Percentiles rank a stretch among this genome's conserved stretches.
These are phyloP conservation scores for Drosophila niveifrons DNA, from an alignment of 2,888 invertebrate genomes.

Conservation along the genomic window DNA sequence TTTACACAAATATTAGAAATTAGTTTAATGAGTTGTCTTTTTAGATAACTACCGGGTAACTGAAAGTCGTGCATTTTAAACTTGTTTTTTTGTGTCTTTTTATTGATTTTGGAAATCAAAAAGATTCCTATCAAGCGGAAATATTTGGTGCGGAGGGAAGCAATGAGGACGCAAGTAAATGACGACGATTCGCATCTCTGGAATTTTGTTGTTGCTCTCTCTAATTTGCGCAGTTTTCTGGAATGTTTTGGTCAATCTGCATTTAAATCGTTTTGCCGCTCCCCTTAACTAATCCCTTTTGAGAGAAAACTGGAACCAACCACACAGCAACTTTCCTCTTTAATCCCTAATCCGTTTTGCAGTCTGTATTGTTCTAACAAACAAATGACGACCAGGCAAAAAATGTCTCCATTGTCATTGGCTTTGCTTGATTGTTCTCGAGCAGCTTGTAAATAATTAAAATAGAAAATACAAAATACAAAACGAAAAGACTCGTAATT, in stretches of 20 bases:
- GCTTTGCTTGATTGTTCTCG: slow-evolving; percentile 4
- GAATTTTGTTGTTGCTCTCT: background rate
- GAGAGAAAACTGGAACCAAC: background rate
- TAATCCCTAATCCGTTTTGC: slow-evolving; percentile 6
- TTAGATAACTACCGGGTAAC: background rate
- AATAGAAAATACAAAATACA: background rate
- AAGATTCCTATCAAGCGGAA: slow-evolving; percentile 23
- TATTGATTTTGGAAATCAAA: slow-evolving; percentile 23
- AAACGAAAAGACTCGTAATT: slow-evolving; percentile 1
- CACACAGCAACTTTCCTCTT: slow-evolving; percentile 1
- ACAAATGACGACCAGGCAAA: background rate
- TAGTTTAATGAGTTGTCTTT: background rate
- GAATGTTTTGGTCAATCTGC: background rate
- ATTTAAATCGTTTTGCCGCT: slow-evolving; percentile 4
- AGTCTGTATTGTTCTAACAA: background rate
- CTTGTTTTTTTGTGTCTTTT: slow-evolving; percentile 8
- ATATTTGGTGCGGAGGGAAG: background rate
- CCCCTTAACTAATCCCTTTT: background rate
- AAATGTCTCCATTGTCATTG: slow-evolving; percentile 4
- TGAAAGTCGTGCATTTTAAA: background rate
- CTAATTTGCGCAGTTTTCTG: background rate
- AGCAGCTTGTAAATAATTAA: slow-evolving; percentile 7
- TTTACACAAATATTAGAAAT: too few relatives aligned
- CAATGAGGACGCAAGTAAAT: background rate
- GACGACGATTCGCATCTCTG: slow-evolving; percentile 7